These are phyloP conservation scores for Athrips mouffetella DNA, from an alignment of 2,888 invertebrate genomes.

Conservation along the genomic window DNA sequence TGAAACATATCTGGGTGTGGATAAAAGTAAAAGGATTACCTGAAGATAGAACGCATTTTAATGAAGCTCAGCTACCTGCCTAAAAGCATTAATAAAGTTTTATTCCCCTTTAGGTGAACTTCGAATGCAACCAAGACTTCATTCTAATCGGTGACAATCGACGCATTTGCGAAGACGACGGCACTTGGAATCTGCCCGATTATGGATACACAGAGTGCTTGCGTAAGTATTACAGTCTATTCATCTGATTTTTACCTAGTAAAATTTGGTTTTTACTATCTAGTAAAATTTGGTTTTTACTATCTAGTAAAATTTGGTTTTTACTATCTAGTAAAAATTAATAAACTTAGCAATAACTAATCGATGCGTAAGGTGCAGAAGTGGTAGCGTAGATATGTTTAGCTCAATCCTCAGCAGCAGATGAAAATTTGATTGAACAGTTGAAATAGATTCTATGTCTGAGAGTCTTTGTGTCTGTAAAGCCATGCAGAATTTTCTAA, in stretches of 20 bases:
- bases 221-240: constrained; percentile 93
- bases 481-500: too few species aligned
- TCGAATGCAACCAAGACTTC: constrained; percentile 94
- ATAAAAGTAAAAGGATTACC: too few species aligned
- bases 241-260: neutral
- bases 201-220: constrained; percentile 94
- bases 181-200: constrained; percentile 90
- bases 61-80: neutral
- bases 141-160: constrained; percentile 90
- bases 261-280: neutral
- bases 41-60: too few species aligned
- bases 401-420: too few species aligned
- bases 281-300: neutral
- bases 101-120: constrained; percentile 80
- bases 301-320: neutral
- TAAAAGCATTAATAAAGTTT: neutral
- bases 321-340: neutral
- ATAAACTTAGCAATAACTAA: too few species aligned
- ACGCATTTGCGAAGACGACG: constrained; percentile 86
- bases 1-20: too few species aligned
- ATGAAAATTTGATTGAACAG: too few species aligned
- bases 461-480: too few species aligned
- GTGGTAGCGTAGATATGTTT: too few species aligned
- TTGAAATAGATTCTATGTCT: too few species aligned
- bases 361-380: too few species aligned